Evolutionary conservation across 2,888 invertebrate genomes (phyloP).

Genomic region (Nemapogon koenigi): DNA sequence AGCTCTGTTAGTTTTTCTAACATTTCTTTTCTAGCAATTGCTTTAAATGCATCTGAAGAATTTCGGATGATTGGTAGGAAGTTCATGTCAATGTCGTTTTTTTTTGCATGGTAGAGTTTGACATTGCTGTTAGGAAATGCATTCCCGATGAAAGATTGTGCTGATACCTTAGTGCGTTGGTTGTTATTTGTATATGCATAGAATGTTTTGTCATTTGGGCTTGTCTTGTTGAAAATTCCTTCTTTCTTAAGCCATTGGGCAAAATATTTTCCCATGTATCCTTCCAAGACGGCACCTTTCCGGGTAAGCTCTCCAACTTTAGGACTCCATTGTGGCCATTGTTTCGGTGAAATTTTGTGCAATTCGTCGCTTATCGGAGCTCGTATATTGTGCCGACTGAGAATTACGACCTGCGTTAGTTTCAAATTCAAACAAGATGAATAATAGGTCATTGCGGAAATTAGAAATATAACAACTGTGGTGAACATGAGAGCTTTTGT

Average conservation of each 20-base stretch:
- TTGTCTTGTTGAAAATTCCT: constrained; percentile 24
- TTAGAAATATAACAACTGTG: no score
- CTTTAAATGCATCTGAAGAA: constrained; percentile 25
- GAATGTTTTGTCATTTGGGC: constrained; percentile 33
- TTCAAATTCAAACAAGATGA: no score
- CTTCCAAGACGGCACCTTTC: constrained; percentile 38
- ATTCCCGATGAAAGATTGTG: constrained; percentile 34
- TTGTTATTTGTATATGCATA: constrained; percentile 42
- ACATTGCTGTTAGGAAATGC: constrained; percentile 40
- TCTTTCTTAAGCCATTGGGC: constrained; percentile 30
- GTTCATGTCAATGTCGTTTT: constrained; percentile 28
- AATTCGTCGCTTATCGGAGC: constrained; percentile 37
- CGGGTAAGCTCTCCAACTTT: constrained; percentile 34
- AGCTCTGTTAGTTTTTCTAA: constrained; percentile 23
- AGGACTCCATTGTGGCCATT: constrained; percentile 39
- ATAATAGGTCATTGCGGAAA: no score
- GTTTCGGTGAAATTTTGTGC: constrained; percentile 28
- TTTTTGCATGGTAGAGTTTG: constrained; percentile 27
- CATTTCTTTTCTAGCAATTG: constrained; percentile 33
- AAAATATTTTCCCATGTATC: constrained; percentile 40
- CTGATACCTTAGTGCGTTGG: constrained; percentile 40
- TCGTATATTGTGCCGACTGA: constrained; percentile 42
- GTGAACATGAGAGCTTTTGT: no score
- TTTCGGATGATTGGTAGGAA: constrained; percentile 45
- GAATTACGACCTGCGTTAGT: constrained; percentile 38